Base-by-base conservation (phyloP, 30 jellyfish, hydroid and myxozoan species). In the Hydra vulgaris region DNA sequence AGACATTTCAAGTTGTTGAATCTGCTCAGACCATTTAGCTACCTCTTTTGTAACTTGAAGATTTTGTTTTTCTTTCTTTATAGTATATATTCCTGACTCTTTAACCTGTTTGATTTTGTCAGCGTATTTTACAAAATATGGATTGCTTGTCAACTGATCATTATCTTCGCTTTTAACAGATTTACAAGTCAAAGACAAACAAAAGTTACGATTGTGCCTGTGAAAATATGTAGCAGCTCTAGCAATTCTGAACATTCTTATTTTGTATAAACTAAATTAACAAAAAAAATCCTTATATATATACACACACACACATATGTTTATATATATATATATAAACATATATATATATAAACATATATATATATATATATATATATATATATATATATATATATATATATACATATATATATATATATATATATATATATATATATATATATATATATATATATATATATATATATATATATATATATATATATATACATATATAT, bases 81-180 rank as follows among this genome's bases (percentile, higher is more conserved):
- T 87, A 19, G 40, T 79, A 18, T 20, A 16, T 0, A 54, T 27
- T 55, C 85, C 82, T 1, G 79, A 78, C 21, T 82, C 82, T 16
- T 25, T 23, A 7, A 86, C 87, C 78, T 74, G 27, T 70, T 82
- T 78, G 17, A 89, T 85, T 77, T 89, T 89, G 27, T 89, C 94
- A 0, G 95, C 94, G 61, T 89, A 89, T 67, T 89, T 89, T 21
- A 77, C 82, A 71, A 25, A 85, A 54, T 84, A 89, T 0, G 97
- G 97, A 73, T 89, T 89, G 12, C 23, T 74, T 40, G 79, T 73
- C 7, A 89, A 25, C 16, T 72, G 78, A 20, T 82, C 92, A 23
- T 72, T 84, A 18, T 82, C 61, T 3, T 40, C 61, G 61, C 61
- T 40, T 40, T 3, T 12, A 3, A 12, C 12, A 40, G 61, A 40